Conservation (phyloP, 2,113 vertebrate genomes). For the Poecile atricapillus region DNA sequence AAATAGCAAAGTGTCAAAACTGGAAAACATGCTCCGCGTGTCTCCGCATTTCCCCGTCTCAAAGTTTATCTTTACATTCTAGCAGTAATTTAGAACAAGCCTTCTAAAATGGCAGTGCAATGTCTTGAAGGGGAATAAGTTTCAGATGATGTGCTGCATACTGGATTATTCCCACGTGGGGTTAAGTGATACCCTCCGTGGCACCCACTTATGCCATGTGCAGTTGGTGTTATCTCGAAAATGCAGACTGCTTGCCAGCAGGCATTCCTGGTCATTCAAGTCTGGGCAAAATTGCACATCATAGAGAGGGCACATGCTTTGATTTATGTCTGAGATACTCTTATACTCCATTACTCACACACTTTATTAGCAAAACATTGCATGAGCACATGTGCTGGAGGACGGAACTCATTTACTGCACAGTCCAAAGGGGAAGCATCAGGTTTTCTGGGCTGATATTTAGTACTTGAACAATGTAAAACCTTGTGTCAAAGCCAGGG, state of each 20-base stretch:
- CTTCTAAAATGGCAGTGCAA: neutral
- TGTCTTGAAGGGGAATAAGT: neutral
- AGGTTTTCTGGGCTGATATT: neutral
- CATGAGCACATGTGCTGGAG: neutral
- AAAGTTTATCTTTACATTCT: neutral
- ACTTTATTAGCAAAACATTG: neutral
- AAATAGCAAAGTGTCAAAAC: neutral
- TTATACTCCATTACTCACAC: neutral
- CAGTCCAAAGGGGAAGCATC: neutral
- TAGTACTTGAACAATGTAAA: neutral
- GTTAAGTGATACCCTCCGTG: neutral
- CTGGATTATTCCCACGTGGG: neutral
- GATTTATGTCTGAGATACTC: slow-evolving; percentile 9
- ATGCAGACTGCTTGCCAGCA: neutral
- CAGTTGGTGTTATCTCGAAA: neutral
- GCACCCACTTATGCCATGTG: neutral
- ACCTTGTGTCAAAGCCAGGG: neutral
- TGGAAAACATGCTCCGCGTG: neutral
- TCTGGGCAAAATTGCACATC: neutral
- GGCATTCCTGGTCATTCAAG: neutral
- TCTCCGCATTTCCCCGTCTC: fast-evolving
- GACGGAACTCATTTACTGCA: neutral
- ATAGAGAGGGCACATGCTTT: neutral
- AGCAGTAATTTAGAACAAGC: neutral
- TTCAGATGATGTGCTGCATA: slow-evolving; percentile 4